Percentiles rank a stretch among this genome's conserved stretches.
Conservation (phyloP, 2,113 vertebrate genomes). For the Shinisaurus crocodilurus region DNA sequence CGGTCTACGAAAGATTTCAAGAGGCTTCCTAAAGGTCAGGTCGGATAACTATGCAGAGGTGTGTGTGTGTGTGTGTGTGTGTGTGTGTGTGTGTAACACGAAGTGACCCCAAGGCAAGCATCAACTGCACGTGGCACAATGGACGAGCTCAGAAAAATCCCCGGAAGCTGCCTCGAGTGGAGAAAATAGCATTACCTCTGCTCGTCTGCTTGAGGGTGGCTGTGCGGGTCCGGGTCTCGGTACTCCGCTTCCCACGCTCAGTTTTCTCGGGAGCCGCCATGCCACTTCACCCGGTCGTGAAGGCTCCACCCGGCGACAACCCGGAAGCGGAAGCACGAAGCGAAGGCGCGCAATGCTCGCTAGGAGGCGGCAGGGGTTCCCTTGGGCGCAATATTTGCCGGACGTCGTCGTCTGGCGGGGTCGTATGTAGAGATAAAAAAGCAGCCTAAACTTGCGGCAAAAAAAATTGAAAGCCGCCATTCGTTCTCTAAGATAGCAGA, state of each 20-base stretch:
- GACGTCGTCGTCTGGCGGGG: neutral
- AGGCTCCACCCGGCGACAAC: neutral
- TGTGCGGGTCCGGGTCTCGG: neutral
- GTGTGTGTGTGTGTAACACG: too few relatives aligned
- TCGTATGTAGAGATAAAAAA: neutral
- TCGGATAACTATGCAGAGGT: neutral
- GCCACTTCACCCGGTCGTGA: fast-evolving
- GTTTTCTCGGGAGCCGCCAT: constrained; percentile 42
- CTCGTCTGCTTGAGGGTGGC: constrained; percentile 20
- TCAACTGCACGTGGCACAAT: neutral
- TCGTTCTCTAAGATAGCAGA: neutral
- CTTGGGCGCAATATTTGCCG: neutral
- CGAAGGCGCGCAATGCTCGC: neutral
- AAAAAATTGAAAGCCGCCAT: neutral
- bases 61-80: too few relatives aligned
- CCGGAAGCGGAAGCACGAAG: neutral
- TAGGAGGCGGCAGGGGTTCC: neutral
- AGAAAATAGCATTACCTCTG: neutral
- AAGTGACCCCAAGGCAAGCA: neutral
- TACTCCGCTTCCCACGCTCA: fast-evolving
- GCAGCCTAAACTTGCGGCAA: neutral
- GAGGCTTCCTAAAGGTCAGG: too few relatives aligned
- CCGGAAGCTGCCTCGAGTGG: neutral
- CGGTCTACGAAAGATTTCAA: too few relatives aligned
- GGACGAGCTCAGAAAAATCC: neutral